Evolutionary conservation across 2,888 invertebrate species (phyloP).

Genomic region (Elegia similella): DNA sequence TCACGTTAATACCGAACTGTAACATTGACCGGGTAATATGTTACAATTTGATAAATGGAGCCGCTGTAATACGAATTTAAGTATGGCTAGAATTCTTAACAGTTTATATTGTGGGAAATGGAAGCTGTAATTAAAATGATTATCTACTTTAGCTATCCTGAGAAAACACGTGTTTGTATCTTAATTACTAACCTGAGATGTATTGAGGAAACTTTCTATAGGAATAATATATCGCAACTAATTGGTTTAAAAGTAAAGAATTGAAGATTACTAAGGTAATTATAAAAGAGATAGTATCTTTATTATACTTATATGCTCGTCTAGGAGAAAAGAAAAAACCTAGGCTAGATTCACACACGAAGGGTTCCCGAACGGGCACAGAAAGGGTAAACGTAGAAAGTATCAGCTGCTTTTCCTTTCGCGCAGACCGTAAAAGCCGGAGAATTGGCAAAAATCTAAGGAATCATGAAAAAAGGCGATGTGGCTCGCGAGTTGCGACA

Average conservation of each 20-base stretch:
- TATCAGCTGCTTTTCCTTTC: too few relatives aligned
- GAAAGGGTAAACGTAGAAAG: too few relatives aligned
- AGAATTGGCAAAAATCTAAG: too few relatives aligned
- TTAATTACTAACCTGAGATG: not conserved
- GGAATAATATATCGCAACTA: not conserved
- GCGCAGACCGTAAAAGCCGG: too few relatives aligned
- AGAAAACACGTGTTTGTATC: not conserved
- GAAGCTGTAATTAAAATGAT: conserved; percentile 3
- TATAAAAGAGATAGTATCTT: too few relatives aligned
- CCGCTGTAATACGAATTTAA: conserved; percentile 20
- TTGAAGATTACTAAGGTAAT: not conserved
- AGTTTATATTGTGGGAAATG: conserved; percentile 7
- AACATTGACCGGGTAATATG: conserved; percentile 35
- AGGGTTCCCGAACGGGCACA: too few relatives aligned
- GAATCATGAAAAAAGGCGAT: too few relatives aligned
- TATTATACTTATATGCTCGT: too few relatives aligned
- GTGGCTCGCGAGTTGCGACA: too few relatives aligned
- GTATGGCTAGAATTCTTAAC: conserved; percentile 9
- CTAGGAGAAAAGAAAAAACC: too few relatives aligned
- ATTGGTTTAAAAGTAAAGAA: not conserved
- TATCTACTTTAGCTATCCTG: not conserved
- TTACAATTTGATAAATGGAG: conserved; percentile 45
- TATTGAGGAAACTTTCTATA: not conserved
- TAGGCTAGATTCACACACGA: too few relatives aligned
- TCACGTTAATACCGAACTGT: conserved; percentile 46